A percentile compares a stretch with the other conserved stretches of the same genome.
These are phyloP conservation scores for Siphlonurus alternatus DNA, from an alignment of 2,888 invertebrate genomes.

Conservation along the genomic window DNA sequence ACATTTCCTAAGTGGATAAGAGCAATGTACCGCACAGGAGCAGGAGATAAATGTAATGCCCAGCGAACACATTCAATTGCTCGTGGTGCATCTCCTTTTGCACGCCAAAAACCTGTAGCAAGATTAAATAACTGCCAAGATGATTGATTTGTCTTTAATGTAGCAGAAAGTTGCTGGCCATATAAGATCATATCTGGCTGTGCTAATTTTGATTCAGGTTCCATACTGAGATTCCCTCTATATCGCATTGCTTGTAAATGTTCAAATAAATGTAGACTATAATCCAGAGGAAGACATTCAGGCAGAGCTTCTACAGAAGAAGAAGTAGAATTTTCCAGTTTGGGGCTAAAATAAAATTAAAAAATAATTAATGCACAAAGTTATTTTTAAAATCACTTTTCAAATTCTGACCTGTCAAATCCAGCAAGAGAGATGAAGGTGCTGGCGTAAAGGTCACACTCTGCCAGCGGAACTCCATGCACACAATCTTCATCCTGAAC, in stretches of 20 bases:
- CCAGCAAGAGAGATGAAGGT: not conserved
- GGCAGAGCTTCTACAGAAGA: not conserved
- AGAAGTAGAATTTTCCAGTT: not conserved
- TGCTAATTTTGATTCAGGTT: conserved; percentile 30
- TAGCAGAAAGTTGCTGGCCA: conserved; percentile 45
- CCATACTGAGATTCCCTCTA: conserved; percentile 31
- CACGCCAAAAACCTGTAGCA: conserved; percentile 63
- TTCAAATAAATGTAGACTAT: not conserved
- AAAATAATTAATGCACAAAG: not conserved
- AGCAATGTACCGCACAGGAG: conserved; percentile 54
- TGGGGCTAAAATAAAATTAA: not conserved
- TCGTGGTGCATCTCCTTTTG: conserved; percentile 52
- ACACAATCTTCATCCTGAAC: not conserved
- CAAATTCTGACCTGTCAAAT: not conserved
- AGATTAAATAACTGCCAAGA: conserved; percentile 68
- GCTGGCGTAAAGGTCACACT: conserved; percentile 46
- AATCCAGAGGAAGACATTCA: conserved; percentile 10
- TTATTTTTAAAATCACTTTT: conserved; percentile 3
- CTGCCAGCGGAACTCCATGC: conserved; percentile 25
- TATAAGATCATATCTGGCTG: conserved; percentile 29
- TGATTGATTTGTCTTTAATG: conserved; percentile 44
- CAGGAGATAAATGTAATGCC: conserved; percentile 56
- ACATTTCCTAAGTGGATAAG: conserved; percentile 55
- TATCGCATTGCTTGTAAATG: conserved; percentile 31
- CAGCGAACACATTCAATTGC: conserved; percentile 64